Evolutionary conservation across 2,113 vertebrate species (phyloP), one percentile per base, ranked within the genome.

Genomic region (human): DNA sequence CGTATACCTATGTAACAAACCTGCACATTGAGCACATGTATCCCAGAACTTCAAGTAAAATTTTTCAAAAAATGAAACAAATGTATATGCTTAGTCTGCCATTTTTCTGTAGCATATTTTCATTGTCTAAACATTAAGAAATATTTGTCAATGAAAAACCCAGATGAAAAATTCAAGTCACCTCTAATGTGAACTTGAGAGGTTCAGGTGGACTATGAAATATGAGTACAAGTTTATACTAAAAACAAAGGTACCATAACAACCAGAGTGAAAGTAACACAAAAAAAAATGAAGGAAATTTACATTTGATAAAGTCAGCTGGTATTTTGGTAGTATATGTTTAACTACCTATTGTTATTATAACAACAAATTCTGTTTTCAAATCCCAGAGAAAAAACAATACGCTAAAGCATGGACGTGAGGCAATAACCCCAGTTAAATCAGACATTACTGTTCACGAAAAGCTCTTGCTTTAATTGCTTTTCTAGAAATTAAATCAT

Each of bases 161-260:
- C 48, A 86, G 20, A 35, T 85, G 66, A 81, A 94, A 89, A 94
- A 72, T 73, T 86, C 52, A 90, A 97, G 95, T 97, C 94, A 97
- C 95, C 84, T 97, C 75, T 96, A 93, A 59, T 9, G 64, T 85
- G 96, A 97, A 97, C 97, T 92, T 94, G 84, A 97, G 64, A 43
- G 25, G 45, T 92, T 94, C 93, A 83, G 23, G 32, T 78, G 50
- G 35, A 86, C 76, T 84, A 76, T 3, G 78, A 97, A 96, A 96
- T 73, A 78, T 27, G 96, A 97, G 87, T 38, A 73, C 40, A 87
- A 78, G 95, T 97, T 98, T 98, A 97, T 59, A 96, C 80, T 93
- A 85, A 93, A 97, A 97, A 98, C 76, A 97, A 90, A 93, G 55
- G 30, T 22, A 64, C 57, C 38, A n/a, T n/a, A 72, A 75, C 2